phyloP scores from a whole-genome alignment of 2,888 invertebrate species.

The Notodonta dromedarius region DNA sequence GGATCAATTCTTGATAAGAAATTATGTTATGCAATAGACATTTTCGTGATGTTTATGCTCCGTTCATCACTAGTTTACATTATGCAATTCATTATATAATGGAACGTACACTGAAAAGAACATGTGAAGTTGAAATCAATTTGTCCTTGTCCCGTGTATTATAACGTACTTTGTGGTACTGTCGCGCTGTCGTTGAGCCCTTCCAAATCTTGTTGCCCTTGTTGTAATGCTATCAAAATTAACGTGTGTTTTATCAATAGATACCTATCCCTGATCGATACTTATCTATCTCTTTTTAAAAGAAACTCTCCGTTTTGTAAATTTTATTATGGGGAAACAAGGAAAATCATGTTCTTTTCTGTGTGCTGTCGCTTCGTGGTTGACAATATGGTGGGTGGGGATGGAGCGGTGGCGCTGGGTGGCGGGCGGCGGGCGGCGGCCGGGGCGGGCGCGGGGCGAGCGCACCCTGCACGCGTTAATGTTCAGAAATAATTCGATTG shows the following conservation, averaged over 20 bases:
- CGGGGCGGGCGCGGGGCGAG: constrained; percentile 34
- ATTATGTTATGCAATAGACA: too few relatives aligned
- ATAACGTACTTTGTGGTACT: too few relatives aligned
- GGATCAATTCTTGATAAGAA: too few relatives aligned
- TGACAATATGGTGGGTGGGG: constrained; percentile 82
- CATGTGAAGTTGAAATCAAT: neutral
- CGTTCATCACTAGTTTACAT: neutral
- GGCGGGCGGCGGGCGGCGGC: constrained; percentile 47
- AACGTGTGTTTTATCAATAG: neutral
- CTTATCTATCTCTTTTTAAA: neutral
- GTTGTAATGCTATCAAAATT: too few relatives aligned
- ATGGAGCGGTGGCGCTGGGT: constrained; percentile 59
- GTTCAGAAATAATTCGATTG: constrained; percentile 89
- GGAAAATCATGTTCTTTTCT: constrained; percentile 34
- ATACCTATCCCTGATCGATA: neutral
- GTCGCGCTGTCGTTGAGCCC: too few relatives aligned
- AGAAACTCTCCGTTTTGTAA: too few relatives aligned
- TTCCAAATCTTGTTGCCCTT: too few relatives aligned
- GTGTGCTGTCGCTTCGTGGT: constrained; percentile 58
- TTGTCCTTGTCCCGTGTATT: neutral
- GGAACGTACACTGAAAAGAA: constrained; percentile 23
- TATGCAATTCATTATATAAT: neutral
- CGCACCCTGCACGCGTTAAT: constrained; percentile 73
- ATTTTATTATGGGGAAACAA: too few relatives aligned
- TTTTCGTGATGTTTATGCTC: neutral